Evolutionary conservation across 2,113 vertebrate genomes (phyloP), one percentile per base, ranked within the genome.

Genomic region (Meles meles): DNA sequence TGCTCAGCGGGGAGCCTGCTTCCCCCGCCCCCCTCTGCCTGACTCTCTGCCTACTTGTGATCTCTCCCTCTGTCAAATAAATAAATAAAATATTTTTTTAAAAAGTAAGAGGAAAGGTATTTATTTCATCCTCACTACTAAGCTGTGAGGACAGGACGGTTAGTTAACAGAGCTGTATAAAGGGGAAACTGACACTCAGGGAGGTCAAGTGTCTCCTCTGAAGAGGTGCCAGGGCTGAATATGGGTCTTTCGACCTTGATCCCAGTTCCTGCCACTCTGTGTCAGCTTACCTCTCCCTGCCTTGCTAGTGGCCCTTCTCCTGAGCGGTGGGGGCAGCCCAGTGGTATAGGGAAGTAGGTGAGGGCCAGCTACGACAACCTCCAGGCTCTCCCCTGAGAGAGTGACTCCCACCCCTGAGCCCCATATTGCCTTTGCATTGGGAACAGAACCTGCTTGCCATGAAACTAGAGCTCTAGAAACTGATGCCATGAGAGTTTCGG

Each of bases 311-410:
- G 83, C 67, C 39, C 84, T 84, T 27, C 37, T 65, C 71, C 44
- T 0, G 3, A 39, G 47, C 2, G 39, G 42, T 0, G 0, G n/a
- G 6, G 18, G 47, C 34, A 44, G 15, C 21, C 0, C 6, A 82
- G 49, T 0, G 1, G 42, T 17, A 10, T 5, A 0, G 29, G 27
- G 59, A 76, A 42, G 23, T 2, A 7, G 63, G 39, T n/a, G 34
- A 39, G 31, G 25, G 14, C 3, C 3, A 67, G 14, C 44, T n/a
- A 57, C 2, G 1, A 7, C 67, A 9, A 6, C 39, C 67, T 34
- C 34, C 39, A 49, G 13, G 37, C 74, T 15, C 17, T 25, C 29
- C 5, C 52, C 52, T 55, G 52, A 55, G 52, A 55, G 52, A 55
- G 52, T 18, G 14, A 7, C 63, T 23, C 52, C 44, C 4, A 27